Conservation (phyloP, 1,140 invertebrate species). For the Saccostrea glomerata region DNA sequence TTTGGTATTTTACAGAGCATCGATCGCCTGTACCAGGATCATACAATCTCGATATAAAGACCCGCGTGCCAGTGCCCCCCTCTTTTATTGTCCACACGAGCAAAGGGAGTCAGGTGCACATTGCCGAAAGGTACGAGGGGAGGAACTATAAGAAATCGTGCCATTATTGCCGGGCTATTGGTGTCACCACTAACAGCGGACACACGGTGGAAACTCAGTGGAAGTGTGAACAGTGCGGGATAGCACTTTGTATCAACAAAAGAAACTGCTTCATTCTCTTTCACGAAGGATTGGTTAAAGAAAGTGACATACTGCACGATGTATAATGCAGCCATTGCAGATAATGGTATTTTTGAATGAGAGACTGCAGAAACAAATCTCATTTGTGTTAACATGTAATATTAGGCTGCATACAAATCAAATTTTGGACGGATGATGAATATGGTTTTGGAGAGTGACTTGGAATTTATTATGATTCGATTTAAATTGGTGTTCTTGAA, state of each 20-base stretch:
- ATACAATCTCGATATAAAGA: neutral
- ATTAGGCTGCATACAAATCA: too few species aligned
- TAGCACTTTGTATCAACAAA: slow-evolving; percentile 43
- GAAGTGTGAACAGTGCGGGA: slow-evolving; percentile 46
- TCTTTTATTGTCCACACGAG: neutral
- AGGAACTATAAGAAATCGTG: slow-evolving; percentile 47
- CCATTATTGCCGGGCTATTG: slow-evolving; percentile 39
- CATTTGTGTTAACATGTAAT: too few species aligned
- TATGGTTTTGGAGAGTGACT: too few species aligned
- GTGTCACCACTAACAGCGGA: slow-evolving; percentile 43
- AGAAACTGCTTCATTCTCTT: slow-evolving; percentile 46
- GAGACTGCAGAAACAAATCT: too few species aligned
- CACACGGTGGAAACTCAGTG: slow-evolving; percentile 38
- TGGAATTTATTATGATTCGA: too few species aligned
- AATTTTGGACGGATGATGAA: too few species aligned
- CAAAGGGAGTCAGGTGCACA: neutral
- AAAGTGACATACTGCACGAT: neutral
- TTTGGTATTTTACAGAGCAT: slow-evolving; percentile 23
- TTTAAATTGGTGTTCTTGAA: too few species aligned
- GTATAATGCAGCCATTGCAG: too few species aligned
- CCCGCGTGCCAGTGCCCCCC: neutral
- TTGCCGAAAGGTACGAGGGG: neutral
- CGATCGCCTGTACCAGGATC: neutral
- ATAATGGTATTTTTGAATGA: too few species aligned
- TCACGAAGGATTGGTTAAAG: slow-evolving; percentile 24